A percentile compares a stretch with the other conserved stretches of the same genome.
Evolutionary conservation across 1,140 invertebrate genomes (phyloP).

Genomic region (Venustaconcha ellipsiformis): DNA sequence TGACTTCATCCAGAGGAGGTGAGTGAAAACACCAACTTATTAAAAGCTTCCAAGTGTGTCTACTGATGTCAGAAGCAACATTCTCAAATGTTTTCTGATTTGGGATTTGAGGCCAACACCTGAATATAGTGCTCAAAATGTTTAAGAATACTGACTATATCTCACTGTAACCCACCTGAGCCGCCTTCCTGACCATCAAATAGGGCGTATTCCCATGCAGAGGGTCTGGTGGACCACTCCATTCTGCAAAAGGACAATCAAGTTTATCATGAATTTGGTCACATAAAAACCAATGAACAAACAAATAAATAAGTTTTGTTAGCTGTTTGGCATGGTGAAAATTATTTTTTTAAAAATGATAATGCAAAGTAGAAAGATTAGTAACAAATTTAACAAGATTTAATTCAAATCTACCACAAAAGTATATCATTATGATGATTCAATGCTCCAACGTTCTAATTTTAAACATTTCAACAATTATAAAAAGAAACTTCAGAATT

Average conservation of each 20-base stretch:
- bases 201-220: conserved; percentile 58
- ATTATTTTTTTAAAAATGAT: no score
- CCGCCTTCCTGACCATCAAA: conserved; percentile 50
- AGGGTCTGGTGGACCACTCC: conserved; percentile 57
- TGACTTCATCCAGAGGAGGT: neutral
- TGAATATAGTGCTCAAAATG: neutral
- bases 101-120: neutral
- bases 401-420: no score
- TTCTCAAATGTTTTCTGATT: neutral
- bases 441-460: no score
- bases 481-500: no score
- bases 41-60: no score
- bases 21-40: neutral
- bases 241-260: conserved; percentile 38
- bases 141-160: neutral
- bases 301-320: no score
- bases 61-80: no score
- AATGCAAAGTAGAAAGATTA: no score
- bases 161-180: conserved; percentile 41
- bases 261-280: neutral
- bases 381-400: no score
- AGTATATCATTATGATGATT: no score
- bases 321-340: no score
- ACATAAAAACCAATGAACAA: neutral
- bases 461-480: no score